Base-by-base conservation (phyloP, 2,113 vertebrate species). In the Fregata magnificens region DNA sequence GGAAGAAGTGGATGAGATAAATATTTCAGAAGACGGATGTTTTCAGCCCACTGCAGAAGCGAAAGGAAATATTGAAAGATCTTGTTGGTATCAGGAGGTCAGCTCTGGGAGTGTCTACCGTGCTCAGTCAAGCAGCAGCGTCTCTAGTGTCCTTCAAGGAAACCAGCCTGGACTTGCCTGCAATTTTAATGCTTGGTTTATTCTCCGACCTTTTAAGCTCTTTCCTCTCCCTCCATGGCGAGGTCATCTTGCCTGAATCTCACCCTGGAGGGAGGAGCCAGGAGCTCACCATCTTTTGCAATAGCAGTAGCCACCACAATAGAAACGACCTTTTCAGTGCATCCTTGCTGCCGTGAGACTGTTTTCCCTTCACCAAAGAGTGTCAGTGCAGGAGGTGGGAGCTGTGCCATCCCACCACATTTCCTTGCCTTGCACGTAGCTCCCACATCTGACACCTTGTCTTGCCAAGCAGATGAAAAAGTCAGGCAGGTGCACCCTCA, bases 391-490 rank as follows among this genome's bases (percentile, higher is more conserved):
- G 84, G 83, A 26, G 53, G 82, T 32, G 93, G 87, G 66, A n/a
- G 44, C 55, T 2, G 4, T 26, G 69, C 76, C 82, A 50, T 5
- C 81, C 47, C 50, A 6, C 24, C 65, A 84, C 21, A 0, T 55
- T 18, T 13, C 86, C 3, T 62, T 2, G 47, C 62, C 85, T 62
- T 5, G 83, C 93, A 70, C 74, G 66, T 55, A 32, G 86, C 93
- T 40, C 66, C 66, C 91, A 49, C 94, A 94, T 67, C 95, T 96
- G 94, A 92, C 85, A 25, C 81, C 65, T 28, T 2, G 8, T 8
- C 80, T 36, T 96, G 96, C 96, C 92, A 97, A 88, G 76, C 9
- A 3, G 63, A 21, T 98, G 97, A 97, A 94, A 97, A 96, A 98
- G 97, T 97, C 97, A 96, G 88, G 92, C 97, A 98, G 97, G 93